A percentile compares a stretch with the other conserved stretches of the same genome.
These are phyloP conservation scores for Siniperca obscura DNA, from an alignment of 2,797 vertebrate genomes.

Conservation along the genomic window DNA sequence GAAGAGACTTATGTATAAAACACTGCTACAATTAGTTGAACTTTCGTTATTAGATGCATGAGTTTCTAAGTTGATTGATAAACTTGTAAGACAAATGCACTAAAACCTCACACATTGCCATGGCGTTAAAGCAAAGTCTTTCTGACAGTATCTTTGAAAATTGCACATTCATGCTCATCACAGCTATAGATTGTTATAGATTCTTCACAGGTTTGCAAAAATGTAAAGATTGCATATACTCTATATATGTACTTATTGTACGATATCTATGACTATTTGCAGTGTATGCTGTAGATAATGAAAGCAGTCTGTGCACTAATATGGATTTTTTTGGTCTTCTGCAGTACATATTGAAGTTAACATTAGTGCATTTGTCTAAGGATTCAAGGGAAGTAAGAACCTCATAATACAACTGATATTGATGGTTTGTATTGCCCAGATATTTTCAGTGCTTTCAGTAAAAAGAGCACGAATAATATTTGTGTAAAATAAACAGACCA, in stretches of 20 bases:
- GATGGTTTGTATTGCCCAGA: not conserved
- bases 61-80: not conserved
- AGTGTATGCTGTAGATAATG: not conserved
- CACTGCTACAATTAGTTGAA: not conserved
- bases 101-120: not conserved
- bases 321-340: not conserved
- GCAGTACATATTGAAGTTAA: not conserved
- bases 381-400: slow-evolving; percentile 13
- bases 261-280: not conserved
- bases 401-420: not conserved
- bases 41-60: not conserved
- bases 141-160: not conserved
- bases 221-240: not conserved
- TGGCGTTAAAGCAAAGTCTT: not conserved
- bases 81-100: slow-evolving; percentile 23
- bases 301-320: not conserved
- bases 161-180: not conserved
- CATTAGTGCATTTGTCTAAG: slow-evolving; percentile 21
- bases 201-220: not conserved
- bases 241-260: too few species aligned
- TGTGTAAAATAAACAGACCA: not conserved
- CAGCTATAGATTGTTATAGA: not conserved
- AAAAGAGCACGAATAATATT: not conserved
- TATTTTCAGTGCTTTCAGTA: not conserved
- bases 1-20: not conserved